Evolutionary conservation across 2,797 vertebrate genomes (phyloP), one percentile per base, ranked within the genome.

Genomic region (Takifugu ocellatus): DNA sequence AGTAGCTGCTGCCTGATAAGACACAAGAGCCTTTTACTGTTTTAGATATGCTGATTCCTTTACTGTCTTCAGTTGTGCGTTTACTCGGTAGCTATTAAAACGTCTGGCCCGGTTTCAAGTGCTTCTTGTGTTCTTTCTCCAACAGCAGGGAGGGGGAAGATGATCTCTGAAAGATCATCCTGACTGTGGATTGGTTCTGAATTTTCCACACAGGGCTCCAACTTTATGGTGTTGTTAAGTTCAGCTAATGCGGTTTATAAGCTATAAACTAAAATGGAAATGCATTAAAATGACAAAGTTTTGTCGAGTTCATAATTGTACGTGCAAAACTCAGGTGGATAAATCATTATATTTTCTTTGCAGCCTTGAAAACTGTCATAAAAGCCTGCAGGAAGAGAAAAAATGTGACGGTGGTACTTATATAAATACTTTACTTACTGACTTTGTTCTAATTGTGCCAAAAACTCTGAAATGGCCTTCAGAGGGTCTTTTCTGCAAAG

Each of bases 121-220:
- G 62, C 53, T 70, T 81, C 62, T 82, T 64, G 73, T 79, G 53
- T 74, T 79, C 70, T 62, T 60, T 63, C 44, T 80, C 59, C 60
- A 67, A 52, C 25, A 53, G 53, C 57, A 43, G 15, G 17, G 68
- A 68, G 56, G 52, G 49, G 29, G 73, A 39, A 59, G 56, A 55
- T 31, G 39, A 67, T 77, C 70, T 74, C 71, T 71, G 16, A 53
- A 66, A 75, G 61, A 75, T 72, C 59, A 63, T 70, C 65, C 25
- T 69, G 50, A 76, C 68, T 72, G 50, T 39, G 61, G 61, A 68
- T 46, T 43, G 49, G 53, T 49, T 59, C 65, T 74, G 26, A 16
- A 49, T 68, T 85, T 78, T 76, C 75, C 72, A 63, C 61, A 24
- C 59, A 67, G 56, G 21, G 54, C 33, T 11, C 8, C 33, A 33